A percentile compares a stretch with the other conserved stretches of the same genome.
These are phyloP conservation scores for Polyodon spathula DNA, from an alignment of 2,113 vertebrate species.

Conservation along the genomic window DNA sequence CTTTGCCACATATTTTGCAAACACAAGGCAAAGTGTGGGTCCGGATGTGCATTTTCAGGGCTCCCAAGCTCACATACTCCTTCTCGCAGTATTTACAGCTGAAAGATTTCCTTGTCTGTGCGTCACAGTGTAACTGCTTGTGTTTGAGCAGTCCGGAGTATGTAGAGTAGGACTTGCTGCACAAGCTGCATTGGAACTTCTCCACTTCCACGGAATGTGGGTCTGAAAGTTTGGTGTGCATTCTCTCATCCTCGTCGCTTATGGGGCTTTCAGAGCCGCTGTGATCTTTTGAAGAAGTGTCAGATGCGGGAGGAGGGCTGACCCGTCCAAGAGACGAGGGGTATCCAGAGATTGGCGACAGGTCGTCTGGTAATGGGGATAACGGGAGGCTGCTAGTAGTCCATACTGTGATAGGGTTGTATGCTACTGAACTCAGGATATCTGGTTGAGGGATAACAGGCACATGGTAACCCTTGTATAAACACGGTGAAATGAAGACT, in stretches of 20 bases:
- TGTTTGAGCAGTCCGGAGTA: constrained; percentile 97
- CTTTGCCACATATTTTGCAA: constrained; percentile 98
- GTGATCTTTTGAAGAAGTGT: constrained; percentile 91
- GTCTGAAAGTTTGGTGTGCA: constrained; percentile 78
- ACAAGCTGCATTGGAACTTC: constrained; percentile 92
- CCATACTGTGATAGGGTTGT: constrained; percentile 95
- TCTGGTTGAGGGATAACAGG: constrained; percentile 90
- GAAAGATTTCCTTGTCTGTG: constrained; percentile 91
- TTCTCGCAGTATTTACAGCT: constrained; percentile 99
- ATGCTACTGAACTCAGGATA: constrained; percentile 83
- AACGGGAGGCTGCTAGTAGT: constrained; percentile 79
- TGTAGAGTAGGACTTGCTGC: constrained; percentile 94
- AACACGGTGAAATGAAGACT: constrained; percentile 90
- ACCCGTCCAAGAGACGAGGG: constrained; percentile 74
- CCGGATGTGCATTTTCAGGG: constrained; percentile 98
- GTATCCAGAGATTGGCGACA: constrained; percentile 92
- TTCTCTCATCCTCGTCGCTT: constrained; percentile 90
- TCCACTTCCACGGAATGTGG: constrained; percentile 79
- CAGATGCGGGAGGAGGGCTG: constrained; percentile 75
- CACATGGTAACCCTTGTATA: constrained; percentile 83
- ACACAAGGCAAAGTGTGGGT: constrained; percentile 97
- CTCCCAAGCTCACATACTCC: constrained; percentile 96
- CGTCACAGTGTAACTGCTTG: constrained; percentile 95
- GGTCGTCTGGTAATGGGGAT: constrained; percentile 76
- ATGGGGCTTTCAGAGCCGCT: constrained; percentile 91